Percentiles rank a stretch among this genome's conserved stretches.
These are phyloP conservation scores for Drosophila nr. perissopoda DNA, from an alignment of 2,888 invertebrate genomes.

Conservation along the genomic window DNA sequence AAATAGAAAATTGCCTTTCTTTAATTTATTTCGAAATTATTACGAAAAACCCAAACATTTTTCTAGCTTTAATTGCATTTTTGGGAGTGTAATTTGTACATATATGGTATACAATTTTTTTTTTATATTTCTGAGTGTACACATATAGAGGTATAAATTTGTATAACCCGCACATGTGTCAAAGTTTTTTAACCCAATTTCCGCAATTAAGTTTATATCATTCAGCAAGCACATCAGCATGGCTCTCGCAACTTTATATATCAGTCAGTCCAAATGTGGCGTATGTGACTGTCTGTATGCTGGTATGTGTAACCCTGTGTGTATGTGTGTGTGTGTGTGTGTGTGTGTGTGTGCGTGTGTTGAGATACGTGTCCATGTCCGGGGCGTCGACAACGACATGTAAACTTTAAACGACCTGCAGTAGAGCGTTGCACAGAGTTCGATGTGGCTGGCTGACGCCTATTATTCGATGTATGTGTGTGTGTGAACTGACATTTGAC, in stretches of 20 bases:
- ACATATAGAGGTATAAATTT: conserved; percentile 60
- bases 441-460: conserved; percentile 34
- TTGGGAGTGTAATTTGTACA: background rate
- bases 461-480: background rate
- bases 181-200: conserved; percentile 80
- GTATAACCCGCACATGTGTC: conserved; percentile 79
- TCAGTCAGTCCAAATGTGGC: conserved; percentile 39
- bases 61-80: too few relatives aligned
- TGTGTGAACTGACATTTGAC: conserved; percentile 56
- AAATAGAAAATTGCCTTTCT: background rate
- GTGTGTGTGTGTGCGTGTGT: conserved; percentile 17
- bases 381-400: conserved; percentile 55
- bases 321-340: conserved; percentile 5
- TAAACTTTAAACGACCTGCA: conserved; percentile 55
- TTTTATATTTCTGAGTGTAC: background rate
- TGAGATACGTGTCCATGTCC: conserved; percentile 40
- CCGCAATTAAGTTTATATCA: conserved; percentile 82
- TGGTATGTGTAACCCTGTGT: background rate
- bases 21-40: background rate
- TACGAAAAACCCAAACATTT: background rate
- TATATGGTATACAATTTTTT: background rate
- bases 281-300: background rate
- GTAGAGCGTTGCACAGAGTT: conserved; percentile 27
- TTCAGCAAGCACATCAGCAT: conserved; percentile 59
- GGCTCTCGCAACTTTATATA: conserved; percentile 51